phyloP scores from a whole-genome alignment of 1,140 invertebrate species.

The Zeugodacus cucurbitae region DNA sequence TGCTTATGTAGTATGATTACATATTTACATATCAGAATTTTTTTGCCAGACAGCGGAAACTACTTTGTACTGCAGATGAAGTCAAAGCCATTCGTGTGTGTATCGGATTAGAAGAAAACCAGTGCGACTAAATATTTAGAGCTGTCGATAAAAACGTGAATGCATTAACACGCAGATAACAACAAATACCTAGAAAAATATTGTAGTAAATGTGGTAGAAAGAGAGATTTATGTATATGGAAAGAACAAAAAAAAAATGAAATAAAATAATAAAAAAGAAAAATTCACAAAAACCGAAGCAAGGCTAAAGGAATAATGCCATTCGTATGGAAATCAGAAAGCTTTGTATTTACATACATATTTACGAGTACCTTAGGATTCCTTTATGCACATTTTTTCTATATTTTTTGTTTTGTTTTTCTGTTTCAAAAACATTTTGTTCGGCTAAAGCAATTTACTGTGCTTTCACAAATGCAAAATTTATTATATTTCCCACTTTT shows the following conservation, averaged over 20 bases:
- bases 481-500: too few relatives aligned
- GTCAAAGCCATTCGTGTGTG: background rate
- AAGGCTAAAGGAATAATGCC: background rate
- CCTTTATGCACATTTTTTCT: background rate
- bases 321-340: conserved; percentile 18
- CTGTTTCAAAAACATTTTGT: too few relatives aligned
- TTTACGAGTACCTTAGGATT: background rate
- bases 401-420: too few relatives aligned
- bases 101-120: background rate
- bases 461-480: too few relatives aligned
- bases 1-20: too few relatives aligned
- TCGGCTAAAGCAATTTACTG: too few relatives aligned
- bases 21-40: too few relatives aligned
- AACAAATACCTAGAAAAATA: background rate
- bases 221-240: background rate
- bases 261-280: background rate
- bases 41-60: too few relatives aligned
- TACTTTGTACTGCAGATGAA: background rate
- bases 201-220: background rate
- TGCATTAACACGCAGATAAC: background rate
- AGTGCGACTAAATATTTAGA: background rate
- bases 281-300: too few relatives aligned
- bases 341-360: too few relatives aligned
- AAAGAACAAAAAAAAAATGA: background rate
- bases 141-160: background rate